Conservation (phyloP, 2,113 vertebrate species). For the Lophius piscatorius region DNA sequence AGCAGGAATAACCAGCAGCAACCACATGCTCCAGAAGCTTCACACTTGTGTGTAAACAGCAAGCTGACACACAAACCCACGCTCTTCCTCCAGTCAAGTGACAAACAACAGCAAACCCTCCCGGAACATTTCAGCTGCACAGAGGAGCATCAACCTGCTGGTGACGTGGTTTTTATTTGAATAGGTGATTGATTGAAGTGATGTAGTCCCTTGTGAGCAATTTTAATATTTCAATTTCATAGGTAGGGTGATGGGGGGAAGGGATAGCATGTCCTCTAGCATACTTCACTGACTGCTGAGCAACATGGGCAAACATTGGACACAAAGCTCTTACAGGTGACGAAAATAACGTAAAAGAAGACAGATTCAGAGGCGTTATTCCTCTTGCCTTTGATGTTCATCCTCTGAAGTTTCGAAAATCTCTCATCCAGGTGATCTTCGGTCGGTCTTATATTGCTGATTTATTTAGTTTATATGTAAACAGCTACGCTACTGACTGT, state of each 20-base stretch:
- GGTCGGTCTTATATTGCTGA: no score
- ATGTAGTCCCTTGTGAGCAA: no score
- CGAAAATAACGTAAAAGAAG: no score
- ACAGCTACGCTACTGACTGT: no score
- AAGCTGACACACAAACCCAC: background rate
- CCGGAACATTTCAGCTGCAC: background rate
- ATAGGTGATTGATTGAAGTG: background rate
- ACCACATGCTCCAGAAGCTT: slow-evolving; percentile 10
- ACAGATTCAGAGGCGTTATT: no score
- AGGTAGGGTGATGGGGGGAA: slow-evolving; percentile 11
- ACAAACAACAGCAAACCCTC: background rate
- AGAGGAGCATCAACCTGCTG: background rate
- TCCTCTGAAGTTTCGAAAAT: no score
- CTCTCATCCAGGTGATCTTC: no score
- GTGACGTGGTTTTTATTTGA: slow-evolving; percentile 6
- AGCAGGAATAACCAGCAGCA: background rate
- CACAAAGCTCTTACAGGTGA: no score
- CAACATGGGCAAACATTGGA: no score
- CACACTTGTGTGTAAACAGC: slow-evolving; percentile 14
- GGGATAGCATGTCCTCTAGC: slow-evolving; percentile 40
- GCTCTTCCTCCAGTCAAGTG: background rate
- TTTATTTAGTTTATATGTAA: no score
- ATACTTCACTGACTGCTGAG: slow-evolving; percentile 2
- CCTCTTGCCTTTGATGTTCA: no score
- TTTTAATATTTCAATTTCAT: no score